These are phyloP conservation scores for Mythimna impura DNA, from an alignment of 2,888 invertebrate species.

Conservation along the genomic window DNA sequence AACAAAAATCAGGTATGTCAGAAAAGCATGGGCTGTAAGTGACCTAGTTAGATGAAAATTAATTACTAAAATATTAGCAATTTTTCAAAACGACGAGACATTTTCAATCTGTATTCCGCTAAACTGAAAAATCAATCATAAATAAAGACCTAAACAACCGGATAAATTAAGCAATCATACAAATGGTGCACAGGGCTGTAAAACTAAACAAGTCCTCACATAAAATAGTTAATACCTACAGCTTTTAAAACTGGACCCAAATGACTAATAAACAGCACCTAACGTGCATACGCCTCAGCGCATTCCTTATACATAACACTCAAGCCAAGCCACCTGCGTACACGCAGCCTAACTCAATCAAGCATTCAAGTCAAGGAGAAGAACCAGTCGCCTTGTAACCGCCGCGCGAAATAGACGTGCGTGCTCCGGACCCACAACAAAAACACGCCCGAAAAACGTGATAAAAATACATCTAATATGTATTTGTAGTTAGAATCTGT, in stretches of 20 bases:
- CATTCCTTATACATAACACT: conserved; percentile 49
- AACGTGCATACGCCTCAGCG: conserved; percentile 29
- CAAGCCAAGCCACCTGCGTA: conserved; percentile 69
- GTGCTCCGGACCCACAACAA: conserved; percentile 32
- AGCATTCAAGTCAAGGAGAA: conserved; percentile 67
- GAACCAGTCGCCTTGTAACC: conserved; percentile 70
- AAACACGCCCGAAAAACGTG: conserved; percentile 46
- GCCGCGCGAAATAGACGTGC: conserved; percentile 65
- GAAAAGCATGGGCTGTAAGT: no score
- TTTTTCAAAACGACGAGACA: background rate
- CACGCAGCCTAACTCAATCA: conserved; percentile 75
- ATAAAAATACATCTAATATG: conserved; percentile 50
- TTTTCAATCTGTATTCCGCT: background rate
- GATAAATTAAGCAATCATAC: background rate
- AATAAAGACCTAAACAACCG: background rate
- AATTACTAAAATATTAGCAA: no score
- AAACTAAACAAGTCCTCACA: background rate
- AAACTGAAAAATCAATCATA: background rate
- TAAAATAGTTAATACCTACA: conserved; percentile 10
- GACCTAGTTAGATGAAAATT: no score
- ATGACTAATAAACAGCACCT: conserved; percentile 21
- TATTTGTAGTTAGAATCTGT: conserved; percentile 48
- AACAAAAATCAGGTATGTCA: no score
- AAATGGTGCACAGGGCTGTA: background rate
- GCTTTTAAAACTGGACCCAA: conserved; percentile 29